Base-by-base conservation (phyloP, 2,113 vertebrate genomes). In the Oreochromis aureus region DNA sequence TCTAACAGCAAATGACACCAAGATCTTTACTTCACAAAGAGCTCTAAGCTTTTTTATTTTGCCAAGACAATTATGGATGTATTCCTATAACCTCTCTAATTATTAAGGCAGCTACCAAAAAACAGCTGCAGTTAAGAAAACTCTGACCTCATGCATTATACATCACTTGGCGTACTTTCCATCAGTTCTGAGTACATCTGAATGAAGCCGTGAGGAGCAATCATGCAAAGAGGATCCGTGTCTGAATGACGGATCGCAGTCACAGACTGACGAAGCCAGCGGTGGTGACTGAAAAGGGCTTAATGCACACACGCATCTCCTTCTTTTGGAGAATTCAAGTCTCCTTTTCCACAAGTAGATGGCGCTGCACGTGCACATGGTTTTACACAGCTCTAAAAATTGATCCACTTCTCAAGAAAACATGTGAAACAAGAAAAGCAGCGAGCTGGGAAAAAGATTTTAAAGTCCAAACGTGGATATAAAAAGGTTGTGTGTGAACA, bases 301-400 rank as follows among this genome's bases (percentile, higher is more conserved):
- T 51, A 19, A 51, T 6, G 0, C 39, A 46, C 44, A 32, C 41
- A 76, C 4, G 3, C 6, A 11, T 48, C 44, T 12, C 16, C 7
- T 78, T 19, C 44, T 78, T 51, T 19, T 30, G 18, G 48, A 36
- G 34, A 34, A 22, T 15, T 44, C 7, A 81, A 51, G 19, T 71
- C 48, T 84, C 53, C 2, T 78, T 6, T 58, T 11, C 27, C 11
- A 24, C 69, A 76, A 78, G 83, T 44, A 78, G 83, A 78, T 59
- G 83, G 83, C 2, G 19, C 1, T 8, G 46, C 10, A 19, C 7
- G 0, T 7, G 0, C 15, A 24, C 2, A 0, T 48, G 2, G n/a
- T 30, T 53, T 19, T 1, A 73, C 41, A 19, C 46, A 7, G 71
- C 24, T 48, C 24, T 48, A 76, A 11, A 66, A 76, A 48, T 1